Evolutionary conservation across 2,888 invertebrate genomes (phyloP).

Genomic region (Metellina segmentata): DNA sequence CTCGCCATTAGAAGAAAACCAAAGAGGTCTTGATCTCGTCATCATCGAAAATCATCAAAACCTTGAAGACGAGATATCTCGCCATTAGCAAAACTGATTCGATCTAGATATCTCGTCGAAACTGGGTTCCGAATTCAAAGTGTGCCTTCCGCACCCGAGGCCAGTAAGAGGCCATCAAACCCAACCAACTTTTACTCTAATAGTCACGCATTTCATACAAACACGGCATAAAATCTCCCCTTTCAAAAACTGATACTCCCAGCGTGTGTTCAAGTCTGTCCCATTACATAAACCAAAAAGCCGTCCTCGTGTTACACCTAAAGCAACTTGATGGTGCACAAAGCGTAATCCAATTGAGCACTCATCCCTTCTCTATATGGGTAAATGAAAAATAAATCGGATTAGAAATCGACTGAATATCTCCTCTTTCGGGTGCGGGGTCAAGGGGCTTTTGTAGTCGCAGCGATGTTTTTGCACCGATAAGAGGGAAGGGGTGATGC

Average conservation of each 20-base stretch:
- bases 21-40: no score
- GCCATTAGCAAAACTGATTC: no score
- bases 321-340: not conserved
- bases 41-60: no score
- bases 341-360: slow-evolving; percentile 60
- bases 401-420: slow-evolving; percentile 11
- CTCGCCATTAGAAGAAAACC: no score
- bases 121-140: no score
- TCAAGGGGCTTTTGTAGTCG: not conserved
- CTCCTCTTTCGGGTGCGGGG: not conserved
- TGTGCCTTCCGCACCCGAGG: no score
- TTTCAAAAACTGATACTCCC: not conserved
- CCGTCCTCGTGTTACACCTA: not conserved
- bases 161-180: no score
- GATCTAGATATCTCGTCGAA: no score
- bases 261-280: not conserved
- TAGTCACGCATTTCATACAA: not conserved
- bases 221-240: not conserved
- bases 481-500: slow-evolving; percentile 31
- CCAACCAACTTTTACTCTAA: no score
- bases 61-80: no score
- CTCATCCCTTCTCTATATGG: slow-evolving; percentile 47
- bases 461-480: slow-evolving; percentile 36
- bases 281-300: slow-evolving; percentile 54
- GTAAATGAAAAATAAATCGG: slow-evolving; percentile 68